Evolutionary conservation across 2,888 invertebrate genomes (phyloP), one percentile per base, ranked within the genome.

Genomic region (Amiota mariae): DNA sequence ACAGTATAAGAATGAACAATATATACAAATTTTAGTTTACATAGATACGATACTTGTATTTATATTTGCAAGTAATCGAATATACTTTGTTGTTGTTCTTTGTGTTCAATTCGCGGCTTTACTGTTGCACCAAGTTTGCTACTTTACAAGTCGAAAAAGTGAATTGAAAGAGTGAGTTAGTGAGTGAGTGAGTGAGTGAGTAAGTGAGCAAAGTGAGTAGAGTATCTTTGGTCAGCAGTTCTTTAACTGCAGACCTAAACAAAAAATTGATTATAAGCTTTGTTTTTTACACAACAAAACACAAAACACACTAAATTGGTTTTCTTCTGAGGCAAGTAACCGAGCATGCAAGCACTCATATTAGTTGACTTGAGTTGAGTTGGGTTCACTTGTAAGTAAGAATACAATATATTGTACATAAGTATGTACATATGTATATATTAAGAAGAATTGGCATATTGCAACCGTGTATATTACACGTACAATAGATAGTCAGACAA

Each of bases 211-310:
- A 2, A 18, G n/a, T 18, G 13, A 18, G n/a, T 18, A 13, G 47
- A 46, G 36, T 20, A 46, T 48, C 71, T 54, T 63, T 46, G 71
- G 64, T 63, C 71, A 64, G 64, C 64, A 51, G 56, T n/a, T 46
- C 36, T 64, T 71, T 64, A 71, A 71, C 48, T 51, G 71, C 63
- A 54, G 36, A 71, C 51, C 61, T 61, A 24, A 71, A 71, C 63
- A 64, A 68, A 63, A 71, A 71, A 71, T 71, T 71, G 71, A 71
- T 71, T 71, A 71, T 71, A 64, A 48, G 48, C 66, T 66, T 66
- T 46, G 46, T 66, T 46, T 36, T 36, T 36, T 24, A 24, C 24
- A 24, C 24, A 24, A 24, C 24, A 24, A 24, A 24, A 24, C 24
- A 24, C n/a, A n/a, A n/a, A n/a, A 24, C 24, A 24, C 24, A 2